A percentile compares a stretch with the other conserved stretches of the same genome.
These are phyloP conservation scores for Calidris pygmaea DNA, from an alignment of 2,113 vertebrate genomes.

Conservation along the genomic window DNA sequence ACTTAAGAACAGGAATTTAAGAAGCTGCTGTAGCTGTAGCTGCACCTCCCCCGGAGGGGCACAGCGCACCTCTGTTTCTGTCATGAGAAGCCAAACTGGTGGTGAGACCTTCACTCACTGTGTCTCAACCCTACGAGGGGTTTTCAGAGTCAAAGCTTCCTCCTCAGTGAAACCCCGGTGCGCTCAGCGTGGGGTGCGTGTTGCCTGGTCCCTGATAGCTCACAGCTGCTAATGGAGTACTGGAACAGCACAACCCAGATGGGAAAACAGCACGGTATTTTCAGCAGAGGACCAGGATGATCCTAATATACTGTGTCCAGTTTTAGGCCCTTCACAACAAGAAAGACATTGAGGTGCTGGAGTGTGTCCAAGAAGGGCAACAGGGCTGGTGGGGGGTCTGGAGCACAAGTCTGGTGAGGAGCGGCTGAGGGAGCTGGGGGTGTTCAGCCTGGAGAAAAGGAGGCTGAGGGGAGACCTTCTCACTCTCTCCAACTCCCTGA, in stretches of 20 bases:
- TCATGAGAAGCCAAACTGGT: fast-evolving
- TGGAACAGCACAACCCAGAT: fast-evolving
- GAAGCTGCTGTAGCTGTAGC: fast-evolving
- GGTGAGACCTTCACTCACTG: fast-evolving
- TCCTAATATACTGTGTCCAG: background rate
- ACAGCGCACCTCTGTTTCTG: fast-evolving
- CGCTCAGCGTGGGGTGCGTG: fast-evolving
- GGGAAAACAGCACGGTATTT: background rate
- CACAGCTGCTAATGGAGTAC: fast-evolving
- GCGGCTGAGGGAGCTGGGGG: background rate
- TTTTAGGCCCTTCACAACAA: background rate
- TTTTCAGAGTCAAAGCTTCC: background rate
- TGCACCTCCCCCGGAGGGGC: background rate
- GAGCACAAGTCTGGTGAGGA: background rate
- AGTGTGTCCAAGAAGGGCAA: background rate
- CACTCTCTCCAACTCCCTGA: background rate
- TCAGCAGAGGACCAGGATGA: background rate
- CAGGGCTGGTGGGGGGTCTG: background rate
- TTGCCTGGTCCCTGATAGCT: too few relatives aligned
- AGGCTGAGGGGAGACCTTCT: background rate
- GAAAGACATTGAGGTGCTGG: background rate
- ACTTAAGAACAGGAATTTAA: background rate
- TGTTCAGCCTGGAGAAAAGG: background rate
- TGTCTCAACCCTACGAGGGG: background rate
- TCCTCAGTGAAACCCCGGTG: fast-evolving